These are phyloP conservation scores for Lepidochrysops patricia DNA, from an alignment of 2,888 invertebrate genomes.

Conservation along the genomic window DNA sequence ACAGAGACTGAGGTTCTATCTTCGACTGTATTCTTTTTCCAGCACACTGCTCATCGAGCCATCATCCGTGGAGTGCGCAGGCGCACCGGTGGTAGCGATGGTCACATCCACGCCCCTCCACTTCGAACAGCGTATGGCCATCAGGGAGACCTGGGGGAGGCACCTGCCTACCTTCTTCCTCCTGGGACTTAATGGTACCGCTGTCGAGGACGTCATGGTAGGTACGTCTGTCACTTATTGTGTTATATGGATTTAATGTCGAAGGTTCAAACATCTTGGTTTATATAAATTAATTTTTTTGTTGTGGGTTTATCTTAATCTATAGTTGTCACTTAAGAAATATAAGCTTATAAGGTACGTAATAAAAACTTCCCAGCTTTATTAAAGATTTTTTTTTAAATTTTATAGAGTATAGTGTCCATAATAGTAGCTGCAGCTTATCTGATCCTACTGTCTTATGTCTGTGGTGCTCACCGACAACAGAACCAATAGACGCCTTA, in stretches of 20 bases:
- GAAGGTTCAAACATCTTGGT: too few relatives aligned
- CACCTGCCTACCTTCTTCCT: slow-evolving; percentile 72
- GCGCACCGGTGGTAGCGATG: slow-evolving; percentile 49
- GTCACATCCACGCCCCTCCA: slow-evolving; percentile 72
- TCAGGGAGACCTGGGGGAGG: slow-evolving; percentile 75
- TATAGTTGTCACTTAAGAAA: neutral
- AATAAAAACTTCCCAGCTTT: too few relatives aligned
- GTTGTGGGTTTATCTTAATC: too few relatives aligned
- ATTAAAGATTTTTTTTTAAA: too few relatives aligned
- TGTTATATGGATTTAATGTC: neutral
- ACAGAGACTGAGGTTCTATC: too few relatives aligned
- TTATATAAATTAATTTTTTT: too few relatives aligned
- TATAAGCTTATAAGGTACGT: neutral
- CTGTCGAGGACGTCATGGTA: slow-evolving; percentile 18
- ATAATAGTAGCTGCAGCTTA: too few relatives aligned
- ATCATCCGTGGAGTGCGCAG: slow-evolving; percentile 34
- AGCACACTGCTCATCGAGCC: slow-evolving; percentile 53
- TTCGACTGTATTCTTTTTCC: slow-evolving; percentile 23
- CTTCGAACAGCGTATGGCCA: slow-evolving; percentile 63
- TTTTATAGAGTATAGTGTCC: too few relatives aligned
- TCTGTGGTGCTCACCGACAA: too few relatives aligned
- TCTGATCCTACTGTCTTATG: too few relatives aligned
- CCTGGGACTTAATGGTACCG: slow-evolving; percentile 53
- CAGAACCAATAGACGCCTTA: too few relatives aligned
- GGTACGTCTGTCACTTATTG: neutral